Conservation (phyloP, 2,888 invertebrate genomes). For the Campaea margaritaria region DNA sequence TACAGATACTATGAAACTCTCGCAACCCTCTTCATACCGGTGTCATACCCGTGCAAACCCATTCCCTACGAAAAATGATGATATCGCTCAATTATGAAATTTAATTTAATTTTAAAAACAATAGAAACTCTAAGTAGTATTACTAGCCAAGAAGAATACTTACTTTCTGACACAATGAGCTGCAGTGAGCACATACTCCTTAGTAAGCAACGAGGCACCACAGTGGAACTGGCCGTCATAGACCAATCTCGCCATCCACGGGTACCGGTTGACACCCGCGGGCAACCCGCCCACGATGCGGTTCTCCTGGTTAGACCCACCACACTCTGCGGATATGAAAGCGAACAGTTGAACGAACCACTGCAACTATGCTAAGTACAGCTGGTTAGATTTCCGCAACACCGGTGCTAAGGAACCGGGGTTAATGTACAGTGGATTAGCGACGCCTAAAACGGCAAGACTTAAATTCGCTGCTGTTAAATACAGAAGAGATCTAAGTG, state of each 20-base stretch:
- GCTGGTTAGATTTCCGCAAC: constrained; percentile 28
- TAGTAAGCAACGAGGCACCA: constrained; percentile 92
- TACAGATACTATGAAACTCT: no score
- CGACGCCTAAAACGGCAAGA: constrained; percentile 13
- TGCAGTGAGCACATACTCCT: constrained; percentile 94
- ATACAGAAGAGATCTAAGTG: not conserved
- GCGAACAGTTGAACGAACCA: constrained; percentile 50
- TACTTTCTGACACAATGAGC: constrained; percentile 94
- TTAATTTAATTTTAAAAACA: no score
- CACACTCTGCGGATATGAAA: constrained; percentile 88
- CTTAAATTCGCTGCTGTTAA: not conserved
- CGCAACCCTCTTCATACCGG: no score
- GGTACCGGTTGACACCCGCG: constrained; percentile 92
- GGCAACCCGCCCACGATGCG: constrained; percentile 94
- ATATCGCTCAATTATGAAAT: no score
- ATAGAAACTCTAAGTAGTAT: no score
- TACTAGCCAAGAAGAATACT: constrained; percentile 47
- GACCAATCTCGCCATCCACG: constrained; percentile 94
- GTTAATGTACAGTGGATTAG: constrained; percentile 28
- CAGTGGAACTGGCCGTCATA: constrained; percentile 96
- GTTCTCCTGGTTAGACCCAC: constrained; percentile 93
- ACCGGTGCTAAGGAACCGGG: constrained; percentile 19
- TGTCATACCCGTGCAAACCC: no score
- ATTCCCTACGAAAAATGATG: no score
- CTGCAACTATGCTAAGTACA: constrained; percentile 13